A percentile compares a stretch with the other conserved stretches of the same genome.
phyloP scores from a whole-genome alignment of 1,140 invertebrate genomes.

The Antheraea mylitta region DNA sequence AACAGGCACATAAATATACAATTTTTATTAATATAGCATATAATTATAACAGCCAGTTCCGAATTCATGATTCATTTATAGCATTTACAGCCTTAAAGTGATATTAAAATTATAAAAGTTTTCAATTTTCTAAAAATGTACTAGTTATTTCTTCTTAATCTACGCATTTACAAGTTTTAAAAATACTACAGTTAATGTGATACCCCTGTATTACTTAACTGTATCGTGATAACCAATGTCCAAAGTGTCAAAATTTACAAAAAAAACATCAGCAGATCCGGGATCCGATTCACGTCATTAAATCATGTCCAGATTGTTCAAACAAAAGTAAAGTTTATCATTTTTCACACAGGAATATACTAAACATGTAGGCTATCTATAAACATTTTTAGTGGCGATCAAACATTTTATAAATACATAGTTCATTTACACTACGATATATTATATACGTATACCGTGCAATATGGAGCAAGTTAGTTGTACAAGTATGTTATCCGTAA shows the following conservation, averaged over 20 bases:
- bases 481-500: not conserved
- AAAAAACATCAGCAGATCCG: not conserved
- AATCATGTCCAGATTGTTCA: slow-evolving; percentile 2
- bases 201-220: too few species aligned
- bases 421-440: not conserved
- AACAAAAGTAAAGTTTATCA: slow-evolving; percentile 5
- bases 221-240: not conserved
- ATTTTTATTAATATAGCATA: too few species aligned
- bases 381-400: not conserved
- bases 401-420: slow-evolving; percentile 5
- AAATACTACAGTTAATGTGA: too few species aligned
- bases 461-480: not conserved
- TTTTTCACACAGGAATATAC: slow-evolving; percentile 4
- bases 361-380: slow-evolving; percentile 2
- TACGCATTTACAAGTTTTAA: too few species aligned
- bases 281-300: not conserved
- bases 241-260: not conserved
- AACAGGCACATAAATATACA: too few species aligned
- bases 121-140: too few species aligned
- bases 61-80: too few species aligned
- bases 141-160: too few species aligned
- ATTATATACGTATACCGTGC: not conserved
- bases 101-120: too few species aligned
- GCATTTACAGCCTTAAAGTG: too few species aligned
- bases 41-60: too few species aligned